Evolutionary conservation across 2,113 vertebrate species (phyloP).

Genomic region (Paratilapia polleni): DNA sequence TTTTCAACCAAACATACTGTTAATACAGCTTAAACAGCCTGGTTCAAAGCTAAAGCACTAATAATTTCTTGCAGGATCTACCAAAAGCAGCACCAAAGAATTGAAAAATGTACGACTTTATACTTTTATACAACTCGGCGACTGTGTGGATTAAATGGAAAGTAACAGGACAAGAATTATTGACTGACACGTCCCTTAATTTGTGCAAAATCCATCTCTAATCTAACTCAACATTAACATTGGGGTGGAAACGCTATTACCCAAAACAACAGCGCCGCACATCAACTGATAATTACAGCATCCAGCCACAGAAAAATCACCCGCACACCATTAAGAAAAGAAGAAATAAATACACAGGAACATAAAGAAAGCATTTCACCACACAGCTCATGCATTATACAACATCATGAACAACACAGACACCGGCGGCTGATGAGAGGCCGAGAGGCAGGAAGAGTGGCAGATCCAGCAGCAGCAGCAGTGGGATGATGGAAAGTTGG

Average conservation of each 20-base stretch:
- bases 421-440: slow-evolving; percentile 43
- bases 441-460: slow-evolving; percentile 19
- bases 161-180: neutral
- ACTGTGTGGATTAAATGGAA: neutral
- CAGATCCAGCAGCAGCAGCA: slow-evolving; percentile 11
- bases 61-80: neutral
- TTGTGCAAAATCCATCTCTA: neutral
- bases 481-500: neutral
- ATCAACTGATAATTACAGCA: neutral
- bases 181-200: neutral
- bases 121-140: neutral
- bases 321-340: neutral
- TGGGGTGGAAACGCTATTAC: neutral
- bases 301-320: slow-evolving; percentile 16
- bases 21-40: neutral
- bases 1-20: neutral
- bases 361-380: slow-evolving; percentile 11
- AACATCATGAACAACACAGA: slow-evolving; percentile 18
- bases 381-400: slow-evolving; percentile 50
- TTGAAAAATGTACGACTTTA: neutral
- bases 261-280: neutral
- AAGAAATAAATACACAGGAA: slow-evolving; percentile 3
- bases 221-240: neutral
- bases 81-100: neutral
- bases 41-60: neutral